Evolutionary conservation across 2,113 vertebrate genomes (phyloP), one percentile per base, ranked within the genome.

Genomic region (Craseonycteris thonglongyai): DNA sequence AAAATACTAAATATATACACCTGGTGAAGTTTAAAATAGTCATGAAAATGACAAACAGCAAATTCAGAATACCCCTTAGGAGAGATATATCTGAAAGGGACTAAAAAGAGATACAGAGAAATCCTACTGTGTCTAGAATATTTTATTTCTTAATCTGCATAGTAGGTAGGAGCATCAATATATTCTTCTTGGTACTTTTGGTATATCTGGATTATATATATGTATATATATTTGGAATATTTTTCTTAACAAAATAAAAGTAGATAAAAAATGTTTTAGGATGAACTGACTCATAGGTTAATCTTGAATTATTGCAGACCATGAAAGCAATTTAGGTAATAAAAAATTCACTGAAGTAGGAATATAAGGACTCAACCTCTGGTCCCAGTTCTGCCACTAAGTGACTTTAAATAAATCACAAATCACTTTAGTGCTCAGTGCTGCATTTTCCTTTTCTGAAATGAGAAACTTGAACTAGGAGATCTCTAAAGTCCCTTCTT

Each of bases 191-290:
- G 21, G 11, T 84, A 65, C 30, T 90, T 92, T 79, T 24, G n/a
- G 21, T 81, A 51, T 76, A 21, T 65, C 75, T 95, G 30, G 95
- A 87, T 66, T 90, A 45, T 74, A n/a, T n/a, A n/a, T n/a, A n/a
- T n/a, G n/a, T n/a, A n/a, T n/a, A n/a, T 81, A 51, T 76, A 21
- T 65, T 69, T 95, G 30, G 95, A 87, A 72, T 90, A 45, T 74
- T 87, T 90, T 96, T 74, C 54, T 88, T 92, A 87, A 72, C 21
- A 88, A 92, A 93, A 76, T 90, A n/a, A 58, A 94, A 84, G 24
- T 74, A 63, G 40, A 69, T 85, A 72, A 95, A 90, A 74, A 28
- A 47, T 75, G 2, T 69, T 26, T 95, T 83, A 90, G 51, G 33
- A 45, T 63, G 33, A 79, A 80, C 45, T 84, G 51, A 93, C 21